Evolutionary conservation across 2,797 vertebrate species (phyloP), one percentile per base, ranked within the genome.

Genomic region (Typhlichthys eigenmanni): DNA sequence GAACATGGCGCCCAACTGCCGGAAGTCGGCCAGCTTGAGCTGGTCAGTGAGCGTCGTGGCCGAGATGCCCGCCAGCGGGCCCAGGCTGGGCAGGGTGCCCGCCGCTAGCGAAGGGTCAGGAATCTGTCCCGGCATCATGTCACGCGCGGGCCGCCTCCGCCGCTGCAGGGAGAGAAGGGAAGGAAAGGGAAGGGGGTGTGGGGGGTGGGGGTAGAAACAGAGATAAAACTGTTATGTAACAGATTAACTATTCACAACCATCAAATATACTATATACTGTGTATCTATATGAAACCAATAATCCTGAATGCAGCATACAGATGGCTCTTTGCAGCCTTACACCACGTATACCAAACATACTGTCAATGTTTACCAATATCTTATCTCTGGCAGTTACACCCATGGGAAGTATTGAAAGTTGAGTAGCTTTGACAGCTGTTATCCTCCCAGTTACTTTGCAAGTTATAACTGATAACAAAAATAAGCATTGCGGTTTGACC

Each of bases 61-160:
- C 47, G 92, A 90, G 82, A 98, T 94, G 62, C 95, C 95, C 0
- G 94, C 95, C 85, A 97, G 82, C 52, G 94, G 95, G 66, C 95
- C 93, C 0, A 98, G 92, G 72, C 90, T 86, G 62, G 96, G 95
- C 87, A 97, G 91, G 12, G 95, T 92, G 17, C 95, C 95, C 0
- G 95, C 94, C 19, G 95, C 93, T 89, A 97, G 84, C 5, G 95
- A 93, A 73, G 95, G 95, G 91, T 98, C 96, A 11, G 95, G 96
- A 68, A 98, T 96, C 93, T 98, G 96, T 90, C 95, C 96, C 75
- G 96, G 96, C 96, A 97, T 98, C 96, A 98, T 97, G 92, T 93
- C 95, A 94, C 75, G 82, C 89, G 49, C 84, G 83, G 68, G 34
- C 52, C 24, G 78, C 86, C 81, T 69, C 86, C 85, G 66, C 87